A percentile compares a stretch with the other conserved stretches of the same genome.
phyloP scores from a whole-genome alignment of 2,888 invertebrate species.

The Oscheius sp. region DNA sequence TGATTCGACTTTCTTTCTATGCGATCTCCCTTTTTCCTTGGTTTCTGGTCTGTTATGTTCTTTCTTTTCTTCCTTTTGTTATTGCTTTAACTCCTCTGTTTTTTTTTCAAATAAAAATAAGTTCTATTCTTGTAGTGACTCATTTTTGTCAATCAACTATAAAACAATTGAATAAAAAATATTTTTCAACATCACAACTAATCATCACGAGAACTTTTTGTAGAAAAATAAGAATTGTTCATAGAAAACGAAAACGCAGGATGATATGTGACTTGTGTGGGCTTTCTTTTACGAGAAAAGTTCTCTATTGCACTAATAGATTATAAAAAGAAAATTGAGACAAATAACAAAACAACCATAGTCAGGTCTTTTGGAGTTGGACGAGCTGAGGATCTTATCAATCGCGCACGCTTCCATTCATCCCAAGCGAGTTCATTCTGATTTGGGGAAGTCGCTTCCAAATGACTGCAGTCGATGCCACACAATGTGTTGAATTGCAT shows the following conservation, averaged over 20 bases:
- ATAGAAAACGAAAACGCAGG: not conserved
- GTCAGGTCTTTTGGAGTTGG: slow-evolving; percentile 4
- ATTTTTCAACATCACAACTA: no score
- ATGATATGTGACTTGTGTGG: not conserved
- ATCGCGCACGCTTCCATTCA: slow-evolving; percentile 47
- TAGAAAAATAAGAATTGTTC: not conserved
- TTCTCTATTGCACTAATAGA: no score
- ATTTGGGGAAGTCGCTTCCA: slow-evolving; percentile 51
- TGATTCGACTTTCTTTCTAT: no score
- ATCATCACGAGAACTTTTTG: no score
- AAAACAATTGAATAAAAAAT: no score
- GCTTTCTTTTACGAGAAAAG: not conserved
- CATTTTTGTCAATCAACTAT: no score
- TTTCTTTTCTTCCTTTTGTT: no score
- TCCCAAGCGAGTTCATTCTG: slow-evolving; percentile 52
- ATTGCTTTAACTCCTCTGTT: no score
- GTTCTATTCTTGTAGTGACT: no score
- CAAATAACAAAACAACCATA: not conserved
- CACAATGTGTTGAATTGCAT: slow-evolving; percentile 45
- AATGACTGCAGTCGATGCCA: slow-evolving; percentile 45
- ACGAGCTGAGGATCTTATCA: slow-evolving; percentile 31
- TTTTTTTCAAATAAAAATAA: no score
- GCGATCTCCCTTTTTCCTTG: no score
- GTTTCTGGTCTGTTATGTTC: no score
- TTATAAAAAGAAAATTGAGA: not conserved